These are phyloP conservation scores for Synergus itoensis DNA, from an alignment of 2,888 invertebrate species.

Conservation along the genomic window DNA sequence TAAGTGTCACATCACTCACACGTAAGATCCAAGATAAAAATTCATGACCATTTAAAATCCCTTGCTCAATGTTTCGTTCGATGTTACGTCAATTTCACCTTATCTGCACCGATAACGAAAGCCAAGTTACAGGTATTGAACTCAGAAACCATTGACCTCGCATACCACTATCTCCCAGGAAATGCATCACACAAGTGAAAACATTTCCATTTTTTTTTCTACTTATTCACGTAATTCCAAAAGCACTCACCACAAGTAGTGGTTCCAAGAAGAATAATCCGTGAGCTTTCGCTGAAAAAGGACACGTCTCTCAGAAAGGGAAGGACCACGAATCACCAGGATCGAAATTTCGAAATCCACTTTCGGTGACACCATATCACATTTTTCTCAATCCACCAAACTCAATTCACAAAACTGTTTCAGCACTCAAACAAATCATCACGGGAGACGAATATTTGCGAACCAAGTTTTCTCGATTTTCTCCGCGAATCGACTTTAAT, in stretches of 20 bases:
- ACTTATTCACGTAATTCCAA: neutral
- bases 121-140: constrained; percentile 1
- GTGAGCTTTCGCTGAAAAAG: constrained; percentile 61
- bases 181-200: neutral
- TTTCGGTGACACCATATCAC: constrained; percentile 65
- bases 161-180: neutral
- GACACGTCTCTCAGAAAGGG: constrained; percentile 49
- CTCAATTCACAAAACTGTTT: constrained; percentile 43
- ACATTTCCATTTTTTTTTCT: neutral
- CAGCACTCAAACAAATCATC: constrained; percentile 5
- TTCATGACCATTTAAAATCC: constrained; percentile 13
- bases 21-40: neutral
- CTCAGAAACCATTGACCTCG: constrained; percentile 4
- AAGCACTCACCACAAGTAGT: constrained; percentile 74
- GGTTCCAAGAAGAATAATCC: constrained; percentile 70
- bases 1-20: neutral
- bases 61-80: neutral
- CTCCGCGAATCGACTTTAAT: neutral
- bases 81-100: constrained; percentile 25
- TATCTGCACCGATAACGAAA: constrained; percentile 9
- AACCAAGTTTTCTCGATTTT: constrained; percentile 9
- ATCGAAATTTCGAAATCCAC: constrained; percentile 60
- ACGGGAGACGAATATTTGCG: neutral
- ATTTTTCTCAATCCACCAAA: constrained; percentile 54
- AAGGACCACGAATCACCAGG: constrained; percentile 53